Percentiles rank a stretch among this genome's conserved stretches.
Evolutionary conservation across 2,113 vertebrate species (phyloP).

Genomic region (Carassius carassius): DNA sequence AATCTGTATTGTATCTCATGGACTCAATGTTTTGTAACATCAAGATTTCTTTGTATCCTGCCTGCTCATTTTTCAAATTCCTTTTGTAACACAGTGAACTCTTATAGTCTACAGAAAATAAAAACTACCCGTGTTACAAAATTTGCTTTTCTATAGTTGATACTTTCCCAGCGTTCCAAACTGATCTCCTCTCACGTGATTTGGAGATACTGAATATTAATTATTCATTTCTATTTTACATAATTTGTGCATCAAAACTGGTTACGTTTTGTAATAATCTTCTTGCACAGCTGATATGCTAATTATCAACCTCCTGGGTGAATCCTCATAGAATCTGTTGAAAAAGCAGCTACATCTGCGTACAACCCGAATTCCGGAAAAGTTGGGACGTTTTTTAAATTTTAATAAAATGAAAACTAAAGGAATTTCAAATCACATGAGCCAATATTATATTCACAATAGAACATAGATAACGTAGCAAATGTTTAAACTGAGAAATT

Average conservation of each 20-base stretch:
- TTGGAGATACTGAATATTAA: not conserved
- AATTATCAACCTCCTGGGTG: constrained; percentile 12
- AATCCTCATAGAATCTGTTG: not conserved
- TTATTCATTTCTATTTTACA: not conserved
- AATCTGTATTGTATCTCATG: constrained; percentile 57
- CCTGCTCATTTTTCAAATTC: constrained; percentile 67
- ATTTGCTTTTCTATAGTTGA: not conserved
- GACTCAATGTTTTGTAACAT: constrained; percentile 62
- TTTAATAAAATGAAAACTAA: too few species aligned
- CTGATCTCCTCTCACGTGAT: not conserved
- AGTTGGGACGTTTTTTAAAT: too few species aligned
- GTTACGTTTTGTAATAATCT: not conserved
- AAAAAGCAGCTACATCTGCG: not conserved
- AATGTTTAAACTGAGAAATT: too few species aligned
- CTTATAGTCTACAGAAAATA: constrained; percentile 74
- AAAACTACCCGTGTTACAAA: constrained; percentile 57
- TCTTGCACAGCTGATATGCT: not conserved
- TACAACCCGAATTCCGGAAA: too few species aligned
- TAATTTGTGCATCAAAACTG: not conserved
- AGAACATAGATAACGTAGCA: too few species aligned
- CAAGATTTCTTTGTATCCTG: constrained; percentile 53
- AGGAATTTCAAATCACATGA: too few species aligned
- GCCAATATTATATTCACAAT: too few species aligned
- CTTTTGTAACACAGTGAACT: constrained; percentile 76
- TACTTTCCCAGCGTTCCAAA: not conserved